Evolutionary conservation across 2,888 invertebrate species (phyloP), one percentile per base, ranked within the genome.

Genomic region (Megamerina dolium): DNA sequence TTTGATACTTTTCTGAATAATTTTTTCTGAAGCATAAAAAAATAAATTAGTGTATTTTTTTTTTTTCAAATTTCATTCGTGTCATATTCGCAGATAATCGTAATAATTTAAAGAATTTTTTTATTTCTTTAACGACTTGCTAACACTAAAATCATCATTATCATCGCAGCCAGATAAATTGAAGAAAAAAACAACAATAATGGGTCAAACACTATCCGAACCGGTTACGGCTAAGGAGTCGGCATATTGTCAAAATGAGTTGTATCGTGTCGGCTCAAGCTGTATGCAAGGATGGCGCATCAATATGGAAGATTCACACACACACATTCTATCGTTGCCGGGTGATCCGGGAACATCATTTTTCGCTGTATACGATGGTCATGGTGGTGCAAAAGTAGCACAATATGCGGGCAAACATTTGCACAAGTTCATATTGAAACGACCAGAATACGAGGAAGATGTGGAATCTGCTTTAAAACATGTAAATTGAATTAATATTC

Each of bases 281-380:
- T 94, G 91, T 66, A 99, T 99, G 97, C 99, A 99, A 74, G 99
- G 99, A 70, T 99, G 99, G 99, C 76, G 99, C 50, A 85, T 95
- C 44, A 91, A 91, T 54, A 99, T 99, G 99, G 99, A 99, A 75
- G 99, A 99, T 73, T 90, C 94, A 0, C 99, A 99, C 69, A 94
- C 95, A 37, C 94, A 96, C 61, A 87, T 99, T 55, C 74, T 99
- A 13, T 86, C 92, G 0, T 70, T 93, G 52, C 91, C 92, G 3
- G 93, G 93, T 63, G 97, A 99, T 70, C 90, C 92, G 20, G 85
- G 82, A 17, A 84, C 93, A 23, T 83, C 94, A 4, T 99, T 90
- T 73, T 97, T 97, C 74, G 96, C 89, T 5, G 97, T 99, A 1
- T 99, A 92, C 67, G 97, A 72, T 53, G 71, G 72, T 2, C 70